Evolutionary conservation across 2,797 vertebrate species (phyloP), one percentile per base, ranked within the genome.

Genomic region (Syndactyla subalaris): DNA sequence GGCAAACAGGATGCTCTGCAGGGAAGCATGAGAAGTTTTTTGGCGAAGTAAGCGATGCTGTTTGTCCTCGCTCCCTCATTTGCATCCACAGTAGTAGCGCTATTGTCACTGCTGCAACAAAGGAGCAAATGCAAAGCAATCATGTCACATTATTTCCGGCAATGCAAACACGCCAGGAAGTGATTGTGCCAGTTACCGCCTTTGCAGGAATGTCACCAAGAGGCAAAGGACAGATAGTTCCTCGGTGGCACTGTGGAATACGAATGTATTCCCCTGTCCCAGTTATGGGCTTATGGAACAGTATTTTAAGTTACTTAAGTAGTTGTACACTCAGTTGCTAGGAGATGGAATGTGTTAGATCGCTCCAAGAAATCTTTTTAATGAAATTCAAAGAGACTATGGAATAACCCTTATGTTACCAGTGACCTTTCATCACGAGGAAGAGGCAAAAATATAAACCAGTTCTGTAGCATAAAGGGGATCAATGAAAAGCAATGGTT

Each of bases 51-150:
- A 52, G 12, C 8, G 12, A 9, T 7, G 21, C 10, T 83, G 52
- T 49, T 83, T 72, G 58, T 80, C 30, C 39, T 36, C 29, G 49
- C 5, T 32, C 32, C 43, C 46, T 78, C 36, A 70, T 68, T 92
- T 93, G 62, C 32, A 65, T 14, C 38, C 68, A 9, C 24, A 65
- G 49, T 0, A 21, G 34, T 12, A 55, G 54, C 0, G 0, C 34
- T 45, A 55, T 22, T 92, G 63, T 82, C 48, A 17, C 9, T 36
- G 58, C 46, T 51, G 36, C 55, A 49, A 54, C 32, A 66, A 49
- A 89, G 74, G 41, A 85, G 30, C 26, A 32, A 92, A 72, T 3
- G 32, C 17, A 34, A 26, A 86, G 43, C 75, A 58, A 75, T 68
- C 54, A 5, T 14, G 26, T 68, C 49, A 6, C 16, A 5, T 83